These are phyloP conservation scores for Lagenorhynchus albirostris DNA, from an alignment of 2,113 vertebrate genomes.

Conservation along the genomic window DNA sequence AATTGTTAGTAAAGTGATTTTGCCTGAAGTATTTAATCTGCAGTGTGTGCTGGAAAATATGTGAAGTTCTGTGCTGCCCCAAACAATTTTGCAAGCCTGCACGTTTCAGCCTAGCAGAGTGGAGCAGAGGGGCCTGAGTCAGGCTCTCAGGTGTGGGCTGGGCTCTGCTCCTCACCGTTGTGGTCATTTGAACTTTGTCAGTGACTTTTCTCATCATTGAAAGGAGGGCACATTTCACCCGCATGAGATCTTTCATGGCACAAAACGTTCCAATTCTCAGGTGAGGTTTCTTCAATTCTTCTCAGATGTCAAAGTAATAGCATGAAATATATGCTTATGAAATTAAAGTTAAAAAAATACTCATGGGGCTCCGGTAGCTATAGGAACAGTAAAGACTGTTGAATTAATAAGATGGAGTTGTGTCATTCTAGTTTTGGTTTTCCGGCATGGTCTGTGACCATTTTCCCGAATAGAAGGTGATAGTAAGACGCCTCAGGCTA, in stretches of 20 bases:
- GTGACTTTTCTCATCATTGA: neutral
- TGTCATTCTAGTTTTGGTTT: neutral
- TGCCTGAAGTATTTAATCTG: neutral
- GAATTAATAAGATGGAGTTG: neutral
- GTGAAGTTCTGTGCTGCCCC: neutral
- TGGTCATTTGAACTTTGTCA: neutral
- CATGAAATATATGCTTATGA: neutral
- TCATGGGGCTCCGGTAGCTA: neutral
- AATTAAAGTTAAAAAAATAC: neutral
- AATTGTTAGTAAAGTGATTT: neutral
- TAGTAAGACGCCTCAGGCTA: neutral
- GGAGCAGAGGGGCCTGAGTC: neutral
- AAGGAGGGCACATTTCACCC: neutral
- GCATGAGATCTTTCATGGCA: neutral
- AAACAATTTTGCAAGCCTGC: neutral
- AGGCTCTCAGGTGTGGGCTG: neutral
- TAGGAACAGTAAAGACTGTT: neutral
- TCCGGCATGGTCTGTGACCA: neutral
- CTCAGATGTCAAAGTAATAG: neutral
- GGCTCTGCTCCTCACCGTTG: neutral
- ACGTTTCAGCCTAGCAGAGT: neutral
- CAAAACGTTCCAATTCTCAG: neutral
- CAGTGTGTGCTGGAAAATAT: neutral
- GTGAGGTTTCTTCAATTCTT: neutral
- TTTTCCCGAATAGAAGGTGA: neutral